Base-by-base conservation (phyloP, 2,113 vertebrate genomes). In the Cervus canadensis region DNA sequence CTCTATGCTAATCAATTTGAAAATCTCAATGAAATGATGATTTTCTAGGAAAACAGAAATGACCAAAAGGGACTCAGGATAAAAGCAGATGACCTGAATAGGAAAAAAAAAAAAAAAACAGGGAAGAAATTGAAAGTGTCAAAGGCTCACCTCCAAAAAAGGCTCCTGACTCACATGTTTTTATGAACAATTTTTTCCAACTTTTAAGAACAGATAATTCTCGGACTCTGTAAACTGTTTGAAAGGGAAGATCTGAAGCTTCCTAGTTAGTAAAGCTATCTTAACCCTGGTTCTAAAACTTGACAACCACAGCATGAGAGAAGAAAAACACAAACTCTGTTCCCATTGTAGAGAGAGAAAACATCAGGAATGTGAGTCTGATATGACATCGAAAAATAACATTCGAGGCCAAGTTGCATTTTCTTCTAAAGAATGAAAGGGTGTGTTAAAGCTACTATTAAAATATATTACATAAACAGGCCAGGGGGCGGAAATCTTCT, bases 151-250 rank as follows among this genome's bases (percentile, higher is more conserved):
- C 78, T 97, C 88, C 92, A 89, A 94, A 94, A 93, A 76, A 48
- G 79, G 59, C 67, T 62, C 89, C 30, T 87, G 93, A 45, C n/a
- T 94, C 84, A 83, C 64, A 64, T 82, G 85, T 76, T 95, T 94
- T 94, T 89, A 95, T 57, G 92, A 97, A 87, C 86, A 92, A 45
- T 92, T 95, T 97, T 96, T 86, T 87, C 96, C 97, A 94, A 90
- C 81, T 96, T 62, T 85, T 59, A 92, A 90, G 93, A 97, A 95
- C 87, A 97, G 78, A 94, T 91, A 91, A 97, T 94, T 98, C 85
- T 96, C 86, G 13, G 74, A 21, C 84, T 97, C 74, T 97, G 88
- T 90, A 97, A 98, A 97, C 93, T 59, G 67, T 96, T 86, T 79
- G 79, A 83, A 82, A 96, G 91, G 56, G 96, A 89, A 86, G 88